Conservation (phyloP, 2,888 invertebrate genomes). For the Altica lythri region DNA sequence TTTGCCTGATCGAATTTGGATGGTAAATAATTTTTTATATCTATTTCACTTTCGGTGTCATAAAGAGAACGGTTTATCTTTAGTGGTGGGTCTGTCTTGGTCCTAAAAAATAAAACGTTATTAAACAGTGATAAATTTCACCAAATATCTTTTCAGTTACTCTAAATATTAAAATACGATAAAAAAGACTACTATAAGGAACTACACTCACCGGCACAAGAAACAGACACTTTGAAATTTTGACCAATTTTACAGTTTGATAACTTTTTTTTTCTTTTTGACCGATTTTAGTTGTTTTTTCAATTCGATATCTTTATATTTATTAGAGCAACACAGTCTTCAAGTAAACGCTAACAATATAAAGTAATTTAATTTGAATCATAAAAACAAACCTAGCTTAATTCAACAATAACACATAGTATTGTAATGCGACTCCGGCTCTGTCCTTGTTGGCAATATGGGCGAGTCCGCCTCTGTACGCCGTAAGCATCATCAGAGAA, state of each 20-base stretch:
- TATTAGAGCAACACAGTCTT: too few relatives aligned
- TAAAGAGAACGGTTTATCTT: conserved; percentile 44
- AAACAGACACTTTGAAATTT: not conserved
- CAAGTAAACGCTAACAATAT: too few relatives aligned
- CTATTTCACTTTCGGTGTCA: conserved; percentile 44
- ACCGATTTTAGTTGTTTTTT: too few relatives aligned
- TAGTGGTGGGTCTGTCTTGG: conserved; percentile 18
- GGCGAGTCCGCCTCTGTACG: too few relatives aligned
- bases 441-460: too few relatives aligned
- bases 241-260: not conserved
- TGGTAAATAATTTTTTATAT: conserved; percentile 18
- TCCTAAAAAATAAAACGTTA: conserved; percentile 20
- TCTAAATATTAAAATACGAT: not conserved
- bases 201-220: not conserved
- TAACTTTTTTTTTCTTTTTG: not conserved
- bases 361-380: too few relatives aligned
- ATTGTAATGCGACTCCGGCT: too few relatives aligned
- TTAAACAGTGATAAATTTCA: not conserved
- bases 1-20: conserved; percentile 21
- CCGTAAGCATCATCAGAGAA: too few relatives aligned
- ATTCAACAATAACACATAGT: too few relatives aligned
- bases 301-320: too few relatives aligned
- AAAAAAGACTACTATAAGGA: not conserved
- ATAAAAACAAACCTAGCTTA: too few relatives aligned
- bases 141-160: not conserved